Conservation (phyloP, 1,140 invertebrate genomes). For the Camponotus pennsylvanicus region DNA sequence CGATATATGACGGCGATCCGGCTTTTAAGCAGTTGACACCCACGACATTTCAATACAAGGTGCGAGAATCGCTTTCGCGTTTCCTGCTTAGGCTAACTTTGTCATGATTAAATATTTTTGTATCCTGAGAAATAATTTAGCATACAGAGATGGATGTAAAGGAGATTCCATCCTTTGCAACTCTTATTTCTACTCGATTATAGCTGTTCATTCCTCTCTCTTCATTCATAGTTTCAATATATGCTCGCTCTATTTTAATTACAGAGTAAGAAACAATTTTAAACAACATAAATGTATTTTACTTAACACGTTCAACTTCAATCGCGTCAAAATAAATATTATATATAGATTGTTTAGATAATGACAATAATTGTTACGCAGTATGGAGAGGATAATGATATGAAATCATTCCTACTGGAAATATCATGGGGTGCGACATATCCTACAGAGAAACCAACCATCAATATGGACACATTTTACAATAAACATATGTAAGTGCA, state of each 20-base stretch:
- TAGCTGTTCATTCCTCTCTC: neutral
- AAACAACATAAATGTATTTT: slow-evolving; percentile 1
- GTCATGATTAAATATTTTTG: neutral
- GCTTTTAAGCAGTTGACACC: slow-evolving; percentile 93
- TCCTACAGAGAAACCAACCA: slow-evolving; percentile 92
- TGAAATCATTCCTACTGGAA: slow-evolving; percentile 95
- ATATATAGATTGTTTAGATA: neutral
- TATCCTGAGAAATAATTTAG: slow-evolving; percentile 12
- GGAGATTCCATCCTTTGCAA: neutral
- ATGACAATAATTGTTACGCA: slow-evolving; percentile 84
- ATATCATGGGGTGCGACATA: slow-evolving; percentile 95
- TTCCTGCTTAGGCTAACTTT: neutral
- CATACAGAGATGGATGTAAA: neutral
- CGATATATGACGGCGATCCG: slow-evolving; percentile 97
- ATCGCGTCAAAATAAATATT: neutral
- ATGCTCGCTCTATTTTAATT: neutral
- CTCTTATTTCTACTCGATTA: neutral
- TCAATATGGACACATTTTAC: slow-evolving; percentile 97
- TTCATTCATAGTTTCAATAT: neutral
- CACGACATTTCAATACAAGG: slow-evolving; percentile 96
- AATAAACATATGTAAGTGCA: slow-evolving; percentile 96
- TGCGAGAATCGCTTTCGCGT: slow-evolving; percentile 80
- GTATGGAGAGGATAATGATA: slow-evolving; percentile 94
- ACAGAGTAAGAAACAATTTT: neutral
- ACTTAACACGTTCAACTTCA: neutral